These are phyloP conservation scores for Todiramphus saurophagus DNA, from an alignment of 2,113 vertebrate genomes.

Conservation along the genomic window DNA sequence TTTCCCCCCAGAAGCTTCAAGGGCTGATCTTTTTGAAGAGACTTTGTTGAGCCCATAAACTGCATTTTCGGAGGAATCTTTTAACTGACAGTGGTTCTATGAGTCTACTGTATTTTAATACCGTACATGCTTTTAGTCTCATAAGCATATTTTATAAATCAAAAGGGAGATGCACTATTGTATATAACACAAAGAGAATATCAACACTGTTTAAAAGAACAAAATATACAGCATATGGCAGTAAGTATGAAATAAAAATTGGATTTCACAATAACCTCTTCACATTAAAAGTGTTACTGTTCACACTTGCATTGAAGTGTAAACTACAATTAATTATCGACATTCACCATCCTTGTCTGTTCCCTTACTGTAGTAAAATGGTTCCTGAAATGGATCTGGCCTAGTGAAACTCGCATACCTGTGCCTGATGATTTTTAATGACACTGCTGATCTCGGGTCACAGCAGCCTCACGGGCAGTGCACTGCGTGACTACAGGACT, in stretches of 20 bases:
- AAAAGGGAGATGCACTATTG: conserved; percentile 10
- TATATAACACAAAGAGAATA: conserved; percentile 39
- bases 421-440: not conserved
- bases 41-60: not conserved
- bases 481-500: not conserved
- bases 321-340: not conserved
- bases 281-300: not conserved
- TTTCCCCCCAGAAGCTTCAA: conserved; percentile 14
- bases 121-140: not conserved
- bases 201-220: conserved; percentile 35
- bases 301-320: not conserved
- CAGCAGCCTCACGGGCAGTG: not conserved
- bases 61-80: not conserved
- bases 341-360: not conserved
- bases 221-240: not conserved
- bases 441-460: not conserved
- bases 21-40: conserved; percentile 22
- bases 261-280: not conserved
- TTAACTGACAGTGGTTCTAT: conserved; percentile 18
- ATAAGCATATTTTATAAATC: conserved; percentile 61
- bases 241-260: conserved; percentile 31
- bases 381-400: not conserved
- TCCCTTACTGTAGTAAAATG: not conserved
- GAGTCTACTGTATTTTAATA: conserved; percentile 30
- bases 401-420: not conserved